Percentiles rank a stretch among this genome's conserved stretches.
Evolutionary conservation across 2,797 vertebrate genomes (phyloP).

Genomic region (Silurus lanzhouensis): DNA sequence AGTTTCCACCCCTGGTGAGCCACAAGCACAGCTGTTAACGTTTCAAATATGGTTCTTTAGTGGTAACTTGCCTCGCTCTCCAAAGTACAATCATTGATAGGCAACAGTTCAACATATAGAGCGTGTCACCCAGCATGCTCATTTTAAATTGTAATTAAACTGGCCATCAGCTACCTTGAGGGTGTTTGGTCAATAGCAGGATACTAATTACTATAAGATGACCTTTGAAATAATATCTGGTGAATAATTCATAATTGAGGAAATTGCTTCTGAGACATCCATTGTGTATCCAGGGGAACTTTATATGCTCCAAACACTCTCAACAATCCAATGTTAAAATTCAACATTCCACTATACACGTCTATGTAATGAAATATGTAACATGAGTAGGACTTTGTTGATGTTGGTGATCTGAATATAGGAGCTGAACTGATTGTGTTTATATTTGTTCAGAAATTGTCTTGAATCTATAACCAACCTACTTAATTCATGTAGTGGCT

Average conservation of each 20-base stretch:
- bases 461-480: not conserved
- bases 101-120: slow-evolving; percentile 78
- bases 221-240: slow-evolving; percentile 86
- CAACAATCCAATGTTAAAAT: slow-evolving; percentile 44
- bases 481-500: not conserved
- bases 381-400: not conserved
- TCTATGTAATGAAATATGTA: slow-evolving; percentile 37
- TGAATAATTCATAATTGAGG: slow-evolving; percentile 84
- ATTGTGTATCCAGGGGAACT: slow-evolving; percentile 58
- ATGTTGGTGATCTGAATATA: not conserved
- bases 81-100: slow-evolving; percentile 74
- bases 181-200: slow-evolving; percentile 86
- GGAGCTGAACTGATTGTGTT: not conserved
- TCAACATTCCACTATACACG: slow-evolving; percentile 22
- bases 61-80: slow-evolving; percentile 70
- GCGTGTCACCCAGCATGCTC: slow-evolving; percentile 80
- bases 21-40: slow-evolving; percentile 54
- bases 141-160: slow-evolving; percentile 88
- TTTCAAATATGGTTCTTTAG: slow-evolving; percentile 67
- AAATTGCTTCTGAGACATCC: slow-evolving; percentile 78
- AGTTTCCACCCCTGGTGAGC: slow-evolving; percentile 27
- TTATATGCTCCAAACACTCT: slow-evolving; percentile 46
- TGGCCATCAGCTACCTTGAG: slow-evolving; percentile 83
- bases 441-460: slow-evolving; percentile 3
- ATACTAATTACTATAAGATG: slow-evolving; percentile 86